These are phyloP conservation scores for Lasioglossum marginatum DNA, from an alignment of 2,888 invertebrate genomes.

Conservation along the genomic window DNA sequence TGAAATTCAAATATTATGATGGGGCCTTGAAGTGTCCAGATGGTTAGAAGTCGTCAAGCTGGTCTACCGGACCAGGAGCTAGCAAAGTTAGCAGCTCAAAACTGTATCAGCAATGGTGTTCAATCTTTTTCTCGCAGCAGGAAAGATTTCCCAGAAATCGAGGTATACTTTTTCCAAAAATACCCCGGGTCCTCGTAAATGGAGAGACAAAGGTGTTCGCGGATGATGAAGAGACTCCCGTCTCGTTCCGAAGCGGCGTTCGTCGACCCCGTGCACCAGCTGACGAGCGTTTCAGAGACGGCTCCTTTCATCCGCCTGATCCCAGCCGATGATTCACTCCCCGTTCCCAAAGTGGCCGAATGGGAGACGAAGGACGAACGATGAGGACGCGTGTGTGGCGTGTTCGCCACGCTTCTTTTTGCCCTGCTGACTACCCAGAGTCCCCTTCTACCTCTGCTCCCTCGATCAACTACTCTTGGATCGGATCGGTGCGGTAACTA, in stretches of 20 bases:
- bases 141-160: neutral
- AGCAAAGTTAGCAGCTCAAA: too few relatives aligned
- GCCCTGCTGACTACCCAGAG: neutral
- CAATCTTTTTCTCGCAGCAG: neutral
- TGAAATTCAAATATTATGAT: neutral
- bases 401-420: constrained; percentile 42
- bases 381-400: constrained; percentile 51
- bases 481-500: constrained; percentile 7
- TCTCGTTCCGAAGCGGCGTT: constrained; percentile 53
- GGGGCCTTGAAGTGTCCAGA: neutral
- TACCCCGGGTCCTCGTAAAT: neutral
- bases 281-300: constrained; percentile 49
- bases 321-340: constrained; percentile 61
- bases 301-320: constrained; percentile 59
- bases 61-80: neutral
- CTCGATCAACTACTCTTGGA: neutral
- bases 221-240: constrained; percentile 14
- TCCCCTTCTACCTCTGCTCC: neutral
- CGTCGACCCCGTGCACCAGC: constrained; percentile 64
- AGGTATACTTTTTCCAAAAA: neutral
- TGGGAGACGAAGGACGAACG: constrained; percentile 61
- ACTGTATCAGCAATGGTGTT: too few relatives aligned
- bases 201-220: constrained; percentile 34
- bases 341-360: constrained; percentile 51
- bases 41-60: neutral